Base-by-base conservation (phyloP, 2,888 invertebrate species). In the Lamproptera curius region DNA sequence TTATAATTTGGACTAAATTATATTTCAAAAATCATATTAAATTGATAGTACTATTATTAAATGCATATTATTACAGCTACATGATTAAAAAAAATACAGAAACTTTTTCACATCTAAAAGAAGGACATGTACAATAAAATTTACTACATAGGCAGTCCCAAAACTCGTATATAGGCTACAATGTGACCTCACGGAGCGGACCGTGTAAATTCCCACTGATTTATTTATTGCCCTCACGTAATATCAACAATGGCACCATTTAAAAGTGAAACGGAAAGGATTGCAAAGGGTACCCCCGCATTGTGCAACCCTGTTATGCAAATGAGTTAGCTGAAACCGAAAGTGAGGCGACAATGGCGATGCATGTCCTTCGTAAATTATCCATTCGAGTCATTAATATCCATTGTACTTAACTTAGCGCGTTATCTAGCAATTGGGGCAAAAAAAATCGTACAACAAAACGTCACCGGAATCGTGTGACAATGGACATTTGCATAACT, bases 301-400 rank as follows among this genome's bases (percentile, higher is more conserved):
- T 85, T 86, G 80, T 84, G 54, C 55, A 61, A 66, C 75, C 81
- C 81, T 73, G 73, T 84, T 85, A 87, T 87, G 86, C 79, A 83
- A 85, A 87, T 85, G 61, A 76, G 70, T 85, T 77, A 77, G 59
- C 80, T 86, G 85, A 87, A 85, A 86, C 81, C 76, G 84, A 87
- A 79, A 86, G 86, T 82, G 73, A 68, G 59, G 52, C 54, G 58
- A 80, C 79, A 83, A 83, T 68, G 65, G 53, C 58, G 55, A 58
- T 61, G 55, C 65, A 83, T 73, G 73, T 79, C 67, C 6, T 74
- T 69, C 82, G 83, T 83, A 85, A 83, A 86, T 86, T 77, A 74
- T 76, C 77, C 76, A 80, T 73, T 67, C 74, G 77, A 82, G 85
- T 86, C 77, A 72, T 65, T 57, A 64, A 51, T 51, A 56, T 31